These are phyloP conservation scores for Syritta pipiens DNA, from an alignment of 2,888 invertebrate species.

Conservation along the genomic window DNA sequence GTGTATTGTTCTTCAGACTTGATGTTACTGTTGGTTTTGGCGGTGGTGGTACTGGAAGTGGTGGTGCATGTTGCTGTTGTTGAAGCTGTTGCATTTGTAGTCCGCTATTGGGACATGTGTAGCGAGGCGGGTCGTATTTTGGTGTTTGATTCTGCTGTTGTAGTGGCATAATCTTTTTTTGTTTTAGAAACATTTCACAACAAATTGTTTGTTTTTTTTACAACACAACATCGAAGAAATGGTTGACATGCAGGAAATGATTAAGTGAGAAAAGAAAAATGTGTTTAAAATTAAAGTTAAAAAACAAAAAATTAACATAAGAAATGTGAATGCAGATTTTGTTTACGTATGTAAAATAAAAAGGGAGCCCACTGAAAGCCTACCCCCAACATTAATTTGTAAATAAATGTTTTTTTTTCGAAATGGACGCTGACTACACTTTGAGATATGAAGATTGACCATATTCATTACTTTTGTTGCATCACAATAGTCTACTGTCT, in stretches of 20 bases:
- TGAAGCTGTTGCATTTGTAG: constrained; percentile 76
- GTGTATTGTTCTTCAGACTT: constrained; percentile 74
- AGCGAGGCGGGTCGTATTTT: constrained; percentile 79
- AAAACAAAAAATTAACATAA: neutral
- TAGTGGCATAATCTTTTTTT: constrained; percentile 78
- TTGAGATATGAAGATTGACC: too few relatives aligned
- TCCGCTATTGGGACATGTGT: constrained; percentile 77
- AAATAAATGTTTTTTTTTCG: too few relatives aligned
- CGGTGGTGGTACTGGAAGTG: constrained; percentile 77
- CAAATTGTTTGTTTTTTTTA: constrained; percentile 20
- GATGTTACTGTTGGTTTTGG: constrained; percentile 75
- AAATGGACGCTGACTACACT: too few relatives aligned
- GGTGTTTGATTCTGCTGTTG: constrained; percentile 75
- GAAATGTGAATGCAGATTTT: neutral
- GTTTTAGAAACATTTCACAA: constrained; percentile 7
- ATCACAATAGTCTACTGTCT: too few relatives aligned
- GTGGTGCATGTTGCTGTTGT: constrained; percentile 73
- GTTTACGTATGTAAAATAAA: too few relatives aligned
- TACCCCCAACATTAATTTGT: too few relatives aligned
- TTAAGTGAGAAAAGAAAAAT: neutral
- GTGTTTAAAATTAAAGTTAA: neutral
- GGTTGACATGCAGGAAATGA: constrained; percentile 36
- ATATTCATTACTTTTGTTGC: too few relatives aligned
- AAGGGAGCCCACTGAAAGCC: too few relatives aligned
- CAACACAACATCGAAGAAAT: constrained; percentile 18